These are phyloP conservation scores for Mantis religiosa DNA, from an alignment of 2,888 invertebrate species.

Conservation along the genomic window DNA sequence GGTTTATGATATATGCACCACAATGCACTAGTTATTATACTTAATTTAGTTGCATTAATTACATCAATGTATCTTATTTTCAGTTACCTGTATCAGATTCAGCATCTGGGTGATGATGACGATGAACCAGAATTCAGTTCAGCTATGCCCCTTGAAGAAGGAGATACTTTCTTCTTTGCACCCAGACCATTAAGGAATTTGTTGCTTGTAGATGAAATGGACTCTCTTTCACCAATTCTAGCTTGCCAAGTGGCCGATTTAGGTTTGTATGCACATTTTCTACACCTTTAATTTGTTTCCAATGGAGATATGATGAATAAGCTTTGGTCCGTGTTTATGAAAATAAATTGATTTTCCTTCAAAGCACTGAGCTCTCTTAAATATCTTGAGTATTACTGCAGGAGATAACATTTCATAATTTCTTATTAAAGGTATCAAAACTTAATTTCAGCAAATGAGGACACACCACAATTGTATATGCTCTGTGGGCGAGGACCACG, in stretches of 20 bases:
- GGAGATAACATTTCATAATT: neutral
- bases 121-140: constrained; percentile 98
- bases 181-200: constrained; percentile 90
- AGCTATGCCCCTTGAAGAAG: constrained; percentile 96
- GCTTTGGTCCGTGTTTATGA: constrained; percentile 21
- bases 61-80: constrained; percentile 37
- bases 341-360: neutral
- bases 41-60: too few relatives aligned
- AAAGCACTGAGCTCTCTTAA: constrained; percentile 6
- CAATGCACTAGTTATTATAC: too few relatives aligned
- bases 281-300: neutral
- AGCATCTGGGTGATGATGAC: constrained; percentile 98
- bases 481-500: constrained; percentile 94
- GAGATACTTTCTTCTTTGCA: constrained; percentile 98
- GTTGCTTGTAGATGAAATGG: constrained; percentile 94
- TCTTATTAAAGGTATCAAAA: neutral
- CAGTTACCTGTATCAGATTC: constrained; percentile 96
- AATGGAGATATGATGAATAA: constrained; percentile 10
- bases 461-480: constrained; percentile 96
- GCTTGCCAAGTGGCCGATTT: constrained; percentile 82
- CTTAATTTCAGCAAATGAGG: constrained; percentile 75
- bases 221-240: constrained; percentile 90
- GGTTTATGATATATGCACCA: too few relatives aligned
- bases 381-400: too few relatives aligned
- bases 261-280: constrained; percentile 36